Base-by-base conservation (phyloP, 1,140 invertebrate species). In the Elysia chlorotica region DNA sequence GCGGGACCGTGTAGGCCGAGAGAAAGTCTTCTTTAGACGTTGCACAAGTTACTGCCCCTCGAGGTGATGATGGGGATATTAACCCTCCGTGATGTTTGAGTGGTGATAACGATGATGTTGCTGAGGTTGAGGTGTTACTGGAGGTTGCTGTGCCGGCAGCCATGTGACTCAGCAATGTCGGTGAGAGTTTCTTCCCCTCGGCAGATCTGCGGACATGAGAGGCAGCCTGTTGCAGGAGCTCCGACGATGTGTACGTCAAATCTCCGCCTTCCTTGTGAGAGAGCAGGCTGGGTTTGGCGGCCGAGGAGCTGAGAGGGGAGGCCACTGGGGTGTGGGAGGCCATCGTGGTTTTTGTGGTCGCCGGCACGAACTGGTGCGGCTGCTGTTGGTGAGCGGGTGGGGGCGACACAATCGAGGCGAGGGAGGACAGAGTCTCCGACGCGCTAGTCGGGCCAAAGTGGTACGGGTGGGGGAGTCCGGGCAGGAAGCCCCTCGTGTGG, bases 321-420 rank as follows among this genome's bases (percentile, higher is more conserved):
- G 35, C 19, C 21, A 36, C 5, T 14, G 17, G 4, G n/a, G 25
- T 21, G 63, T n/a, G 30, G 69, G 28, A 17, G 23, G 56, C 2
- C 37, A 31, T 4, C 30, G 67, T 6, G 54, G 1, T 17, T n/a
- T n/a, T n/a, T n/a, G n/a, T n/a, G n/a, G n/a, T n/a, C n/a, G n/a
- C n/a, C n/a, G n/a, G n/a, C n/a, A n/a, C n/a, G n/a, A n/a, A n/a
- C n/a, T n/a, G n/a, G 66, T 56, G 4, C 25, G 41, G 21, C 5
- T 53, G 67, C n/a, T 69, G 37, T n/a, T 41, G 35, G 28, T 71
- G 69, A 23, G 69, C 57, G 33, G 69, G 69, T 21, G 69, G 69
- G 23, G 69, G 69, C n/a, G 69, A 63, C 2, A 63, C 54, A 35
- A 71, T 62, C n/a, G 69, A 71, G 48, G 69, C 69, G 2, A 71